phyloP scores from a whole-genome alignment of 1,140 invertebrate genomes.

The Limonius californicus region DNA sequence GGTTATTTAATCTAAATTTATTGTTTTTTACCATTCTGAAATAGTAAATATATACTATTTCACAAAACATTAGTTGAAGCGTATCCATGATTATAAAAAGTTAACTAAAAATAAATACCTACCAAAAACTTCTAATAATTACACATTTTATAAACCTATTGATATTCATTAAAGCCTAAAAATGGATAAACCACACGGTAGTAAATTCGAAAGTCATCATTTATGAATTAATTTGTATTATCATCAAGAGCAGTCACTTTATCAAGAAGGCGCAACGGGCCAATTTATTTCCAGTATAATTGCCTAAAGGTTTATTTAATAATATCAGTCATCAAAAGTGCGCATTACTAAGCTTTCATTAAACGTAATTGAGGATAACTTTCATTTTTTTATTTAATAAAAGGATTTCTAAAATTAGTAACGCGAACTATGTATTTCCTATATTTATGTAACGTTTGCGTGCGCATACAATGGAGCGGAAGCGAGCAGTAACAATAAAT shows the following conservation, averaged over 20 bases:
- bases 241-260: neutral
- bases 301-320: neutral
- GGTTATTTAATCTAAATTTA: too few relatives aligned
- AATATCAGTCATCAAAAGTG: neutral
- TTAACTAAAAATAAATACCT: too few relatives aligned
- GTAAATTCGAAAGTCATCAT: neutral
- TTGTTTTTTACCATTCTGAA: too few relatives aligned
- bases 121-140: too few relatives aligned
- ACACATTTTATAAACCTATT: too few relatives aligned
- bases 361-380: neutral
- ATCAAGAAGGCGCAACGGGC: neutral
- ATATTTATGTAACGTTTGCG: conserved; percentile 19
- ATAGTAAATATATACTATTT: too few relatives aligned
- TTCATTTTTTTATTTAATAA: conserved; percentile 5
- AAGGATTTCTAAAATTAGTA: conserved; percentile 6
- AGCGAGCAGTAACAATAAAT: conserved; percentile 20
- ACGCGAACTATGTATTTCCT: conserved; percentile 7
- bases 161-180: too few relatives aligned
- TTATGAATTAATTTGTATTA: neutral
- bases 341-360: neutral
- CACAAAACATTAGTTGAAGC: too few relatives aligned
- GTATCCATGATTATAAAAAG: too few relatives aligned
- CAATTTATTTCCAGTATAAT: neutral
- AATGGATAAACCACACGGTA: neutral
- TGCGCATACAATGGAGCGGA: conserved; percentile 18